Base-by-base conservation (phyloP, 2,797 vertebrate genomes). In the Percopsis omiscomaycus region DNA sequence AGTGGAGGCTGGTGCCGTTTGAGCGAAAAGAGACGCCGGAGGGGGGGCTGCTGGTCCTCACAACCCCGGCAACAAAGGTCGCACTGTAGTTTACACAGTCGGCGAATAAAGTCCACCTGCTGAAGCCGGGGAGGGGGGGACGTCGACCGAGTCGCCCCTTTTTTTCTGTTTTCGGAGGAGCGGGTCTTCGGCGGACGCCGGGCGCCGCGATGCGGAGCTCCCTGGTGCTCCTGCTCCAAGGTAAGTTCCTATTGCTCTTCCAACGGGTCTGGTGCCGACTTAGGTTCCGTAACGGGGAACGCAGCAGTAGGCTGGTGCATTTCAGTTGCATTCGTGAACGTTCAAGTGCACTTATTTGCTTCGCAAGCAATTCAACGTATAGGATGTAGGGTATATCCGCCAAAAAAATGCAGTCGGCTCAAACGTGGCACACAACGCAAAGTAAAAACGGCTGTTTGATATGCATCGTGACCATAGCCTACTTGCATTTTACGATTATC, bases 191-290 rank as follows among this genome's bases (percentile, higher is more conserved):
- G 71, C 59, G 32, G 64, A 67, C 16, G 66, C 48, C 70, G 68
- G 63, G 66, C 58, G 72, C 65, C 73, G 77, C 70, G 64, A 91
- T 91, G 89, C 59, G 75, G 65, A 67, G 71, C 16, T 48, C 77
- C 30, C 46, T 55, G n/a, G 61, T 68, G 32, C 22, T 55, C 5
- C 67, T 84, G 59, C 59, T 85, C 51, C 30, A 87, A 42, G 87
- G 90, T 90, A 81, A 90, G 88, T 90, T 81, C 78, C 14, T 2
- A 0, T 59, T 1, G 16, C 14, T 45, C 15, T 30, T 37, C 22
- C 22, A 4, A 51, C 4, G 6, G 47, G 1, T 37, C 8, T 8
- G 9, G 32, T 37, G 32, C 32, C 32, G 4, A 22, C 22, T 22
- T 22, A 22, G 22, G 14, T 48, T 3, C 5, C n/a, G 6, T n/a